phyloP scores from a whole-genome alignment of 2,113 vertebrate species.

The Cynocephalus volans region DNA sequence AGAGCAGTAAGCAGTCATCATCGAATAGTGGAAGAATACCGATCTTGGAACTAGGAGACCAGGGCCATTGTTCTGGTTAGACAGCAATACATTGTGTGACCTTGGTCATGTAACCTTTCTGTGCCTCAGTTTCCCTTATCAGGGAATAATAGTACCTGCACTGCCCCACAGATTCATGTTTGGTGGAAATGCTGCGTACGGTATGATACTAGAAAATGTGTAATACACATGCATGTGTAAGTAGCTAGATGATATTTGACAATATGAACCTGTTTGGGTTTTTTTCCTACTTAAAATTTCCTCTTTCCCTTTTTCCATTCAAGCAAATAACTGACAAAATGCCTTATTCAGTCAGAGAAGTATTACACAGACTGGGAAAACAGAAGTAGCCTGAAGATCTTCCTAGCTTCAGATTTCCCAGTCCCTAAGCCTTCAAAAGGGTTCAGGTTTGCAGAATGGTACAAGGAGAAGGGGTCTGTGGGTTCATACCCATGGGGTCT shows the following conservation, averaged over 20 bases:
- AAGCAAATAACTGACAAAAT: background rate
- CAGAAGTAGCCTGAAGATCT: background rate
- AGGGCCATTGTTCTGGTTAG: background rate
- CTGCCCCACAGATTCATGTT: background rate
- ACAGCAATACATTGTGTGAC: background rate
- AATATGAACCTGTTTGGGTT: background rate
- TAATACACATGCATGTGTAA: background rate
- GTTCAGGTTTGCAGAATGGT: background rate
- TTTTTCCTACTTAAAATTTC: background rate
- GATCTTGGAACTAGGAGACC: background rate
- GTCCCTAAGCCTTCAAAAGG: background rate
- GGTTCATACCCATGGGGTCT: background rate
- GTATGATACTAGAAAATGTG: background rate
- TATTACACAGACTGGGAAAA: background rate
- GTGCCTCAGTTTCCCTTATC: conserved; percentile 9
- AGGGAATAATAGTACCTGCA: background rate
- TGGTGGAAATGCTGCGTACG: background rate
- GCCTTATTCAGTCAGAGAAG: background rate
- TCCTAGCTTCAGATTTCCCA: background rate
- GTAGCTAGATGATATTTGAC: background rate
- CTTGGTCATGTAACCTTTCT: background rate
- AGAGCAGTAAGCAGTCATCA: background rate
- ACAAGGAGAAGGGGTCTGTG: background rate
- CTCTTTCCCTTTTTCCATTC: background rate
- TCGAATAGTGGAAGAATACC: background rate